A percentile compares a stretch with the other conserved stretches of the same genome.
phyloP scores from a whole-genome alignment of 2,797 vertebrate species.

The Schizopygopsis malacanthus region DNA sequence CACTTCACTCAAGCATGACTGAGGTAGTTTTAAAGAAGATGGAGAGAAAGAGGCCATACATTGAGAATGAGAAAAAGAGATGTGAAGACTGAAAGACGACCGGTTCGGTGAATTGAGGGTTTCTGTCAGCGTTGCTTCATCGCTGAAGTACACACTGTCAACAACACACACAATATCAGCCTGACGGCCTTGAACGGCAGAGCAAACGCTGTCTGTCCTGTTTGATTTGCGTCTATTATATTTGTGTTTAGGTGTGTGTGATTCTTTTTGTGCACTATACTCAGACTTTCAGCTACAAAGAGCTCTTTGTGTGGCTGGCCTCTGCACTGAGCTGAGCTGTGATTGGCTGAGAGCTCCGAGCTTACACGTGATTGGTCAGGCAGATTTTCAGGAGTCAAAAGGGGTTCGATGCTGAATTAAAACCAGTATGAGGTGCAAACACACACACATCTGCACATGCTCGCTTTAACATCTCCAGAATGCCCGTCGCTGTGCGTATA shows the following conservation, averaged over 20 bases:
- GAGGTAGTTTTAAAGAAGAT: conserved; percentile 15
- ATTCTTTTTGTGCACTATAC: conserved; percentile 15
- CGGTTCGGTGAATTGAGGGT: conserved; percentile 8
- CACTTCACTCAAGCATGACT: conserved; percentile 46
- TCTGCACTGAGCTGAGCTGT: conserved; percentile 32
- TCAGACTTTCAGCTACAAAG: conserved; percentile 46
- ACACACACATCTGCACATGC: conserved; percentile 1
- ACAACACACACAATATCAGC: conserved; percentile 10
- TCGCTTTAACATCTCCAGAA: conserved; percentile 24
- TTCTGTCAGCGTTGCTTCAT: neutral
- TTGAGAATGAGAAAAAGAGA: neutral
- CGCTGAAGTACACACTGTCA: neutral
- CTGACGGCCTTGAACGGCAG: neutral
- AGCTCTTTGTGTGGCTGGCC: conserved; percentile 47
- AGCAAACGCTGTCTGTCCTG: neutral
- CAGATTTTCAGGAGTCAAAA: conserved; percentile 24
- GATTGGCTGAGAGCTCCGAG: conserved; percentile 29
- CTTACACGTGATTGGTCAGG: conserved; percentile 37
- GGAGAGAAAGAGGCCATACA: conserved; percentile 34
- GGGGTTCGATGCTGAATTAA: conserved; percentile 37
- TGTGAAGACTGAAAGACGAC: neutral
- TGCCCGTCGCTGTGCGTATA: conserved; percentile 31
- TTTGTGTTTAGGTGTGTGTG: conserved; percentile 21
- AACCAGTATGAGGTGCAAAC: conserved; percentile 24
- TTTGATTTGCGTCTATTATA: neutral